phyloP scores from a whole-genome alignment of 2,113 vertebrate genomes.

The Crypturellus undulatus region DNA sequence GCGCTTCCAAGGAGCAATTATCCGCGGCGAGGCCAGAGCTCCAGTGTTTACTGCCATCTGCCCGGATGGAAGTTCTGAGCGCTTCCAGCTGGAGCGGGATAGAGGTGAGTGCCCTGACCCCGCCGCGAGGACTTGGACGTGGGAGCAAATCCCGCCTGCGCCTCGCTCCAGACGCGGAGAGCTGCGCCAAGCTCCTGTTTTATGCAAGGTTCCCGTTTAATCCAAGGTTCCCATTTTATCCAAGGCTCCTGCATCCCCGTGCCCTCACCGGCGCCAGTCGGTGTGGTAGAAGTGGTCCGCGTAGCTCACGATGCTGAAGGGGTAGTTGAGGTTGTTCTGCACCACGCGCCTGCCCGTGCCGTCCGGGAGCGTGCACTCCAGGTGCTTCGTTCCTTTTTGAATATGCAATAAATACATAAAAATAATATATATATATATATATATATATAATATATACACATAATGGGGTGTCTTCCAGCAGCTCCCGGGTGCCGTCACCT shows the following conservation, averaged over 20 bases:
- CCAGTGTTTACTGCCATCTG: neutral
- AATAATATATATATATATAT: neutral
- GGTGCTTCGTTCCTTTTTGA: conserved; percentile 89
- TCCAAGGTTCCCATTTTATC: too few species aligned
- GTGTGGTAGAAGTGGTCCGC: conserved; percentile 95
- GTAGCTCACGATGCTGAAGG: conserved; percentile 91
- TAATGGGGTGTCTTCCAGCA: rapidly evolving
- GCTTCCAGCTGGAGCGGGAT: conserved; percentile 27
- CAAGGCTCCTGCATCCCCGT: too few species aligned
- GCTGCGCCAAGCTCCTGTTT: neutral
- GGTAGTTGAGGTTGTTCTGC: conserved; percentile 91
- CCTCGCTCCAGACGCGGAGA: neutral
- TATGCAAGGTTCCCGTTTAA: too few species aligned
- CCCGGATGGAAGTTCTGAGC: neutral
- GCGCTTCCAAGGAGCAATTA: neutral
- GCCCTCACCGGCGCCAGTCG: conserved; percentile 92
- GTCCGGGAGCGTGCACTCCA: conserved; percentile 88
- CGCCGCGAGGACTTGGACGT: rapidly evolving
- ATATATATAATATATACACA: neutral
- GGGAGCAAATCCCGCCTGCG: neutral
- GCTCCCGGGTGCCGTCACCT: conserved; percentile 75
- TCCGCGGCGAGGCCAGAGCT: neutral
- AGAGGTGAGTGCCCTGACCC: neutral
- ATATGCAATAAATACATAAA: neutral
- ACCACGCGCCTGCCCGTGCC: conserved; percentile 86